Percentiles rank a stretch among this genome's conserved stretches.
phyloP scores from a whole-genome alignment of 2,113 vertebrate species.

The Lagopus leucura region DNA sequence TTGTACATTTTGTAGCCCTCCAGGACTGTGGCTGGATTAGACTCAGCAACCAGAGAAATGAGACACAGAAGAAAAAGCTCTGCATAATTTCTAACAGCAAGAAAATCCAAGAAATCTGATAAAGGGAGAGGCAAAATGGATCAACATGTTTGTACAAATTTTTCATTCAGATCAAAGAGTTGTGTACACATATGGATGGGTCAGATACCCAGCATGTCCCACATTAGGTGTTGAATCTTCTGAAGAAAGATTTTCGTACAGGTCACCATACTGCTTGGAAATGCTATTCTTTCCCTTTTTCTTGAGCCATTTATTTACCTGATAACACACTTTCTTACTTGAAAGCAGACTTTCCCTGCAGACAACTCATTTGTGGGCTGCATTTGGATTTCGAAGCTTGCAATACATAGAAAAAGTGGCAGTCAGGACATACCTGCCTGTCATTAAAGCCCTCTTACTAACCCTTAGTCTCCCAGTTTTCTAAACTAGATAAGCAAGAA shows the following conservation, averaged over 20 bases:
- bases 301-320: not conserved
- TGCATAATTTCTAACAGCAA: not conserved
- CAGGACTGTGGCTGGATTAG: not conserved
- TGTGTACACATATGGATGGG: not conserved
- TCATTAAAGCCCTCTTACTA: not conserved
- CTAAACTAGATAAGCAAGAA: not conserved
- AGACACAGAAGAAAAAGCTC: not conserved
- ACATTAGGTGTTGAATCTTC: not conserved
- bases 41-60: not conserved
- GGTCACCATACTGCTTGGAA: not conserved
- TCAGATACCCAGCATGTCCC: not conserved
- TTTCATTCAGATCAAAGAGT: not conserved
- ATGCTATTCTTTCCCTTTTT: not conserved
- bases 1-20: not conserved
- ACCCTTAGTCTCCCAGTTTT: not conserved
- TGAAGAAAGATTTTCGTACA: not conserved
- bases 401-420: not conserved
- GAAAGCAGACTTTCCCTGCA: not conserved
- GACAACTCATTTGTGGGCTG: not conserved
- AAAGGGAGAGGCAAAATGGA: not conserved
- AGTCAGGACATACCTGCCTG: not conserved
- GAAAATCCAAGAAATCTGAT: not conserved
- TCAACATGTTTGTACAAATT: not conserved
- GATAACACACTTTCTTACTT: not conserved
- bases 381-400: not conserved